These are phyloP conservation scores for Hoplostethus atlanticus DNA, from an alignment of 2,797 vertebrate species.

Conservation along the genomic window DNA sequence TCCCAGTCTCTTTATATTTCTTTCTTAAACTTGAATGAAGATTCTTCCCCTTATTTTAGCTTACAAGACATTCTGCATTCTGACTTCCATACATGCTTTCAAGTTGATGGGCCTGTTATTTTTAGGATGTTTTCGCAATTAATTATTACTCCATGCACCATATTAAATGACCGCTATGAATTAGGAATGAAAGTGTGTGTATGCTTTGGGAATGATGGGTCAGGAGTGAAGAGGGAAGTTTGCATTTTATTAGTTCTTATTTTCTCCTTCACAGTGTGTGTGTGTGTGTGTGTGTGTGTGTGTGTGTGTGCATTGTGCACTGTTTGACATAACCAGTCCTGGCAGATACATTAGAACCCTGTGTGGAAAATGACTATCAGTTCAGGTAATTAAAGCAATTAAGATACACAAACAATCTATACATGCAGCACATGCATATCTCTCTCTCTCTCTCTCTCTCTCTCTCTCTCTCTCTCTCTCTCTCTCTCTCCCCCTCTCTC, in stretches of 20 bases:
- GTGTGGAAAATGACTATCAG: not conserved
- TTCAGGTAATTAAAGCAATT: conserved; percentile 48
- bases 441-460: too few species aligned
- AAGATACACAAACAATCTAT: conserved; percentile 1
- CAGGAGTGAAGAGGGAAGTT: not conserved
- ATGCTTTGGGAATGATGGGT: not conserved
- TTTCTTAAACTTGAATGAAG: not conserved
- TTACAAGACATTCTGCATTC: too few species aligned
- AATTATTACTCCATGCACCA: not conserved
- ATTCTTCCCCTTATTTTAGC: not conserved
- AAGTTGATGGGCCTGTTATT: not conserved
- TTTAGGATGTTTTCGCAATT: not conserved
- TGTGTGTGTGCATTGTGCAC: conserved; percentile 10
- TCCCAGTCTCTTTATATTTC: not conserved
- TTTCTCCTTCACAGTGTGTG: not conserved
- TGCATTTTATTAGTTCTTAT: not conserved
- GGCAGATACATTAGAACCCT: too few species aligned
- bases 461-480: not conserved
- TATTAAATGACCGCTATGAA: too few species aligned
- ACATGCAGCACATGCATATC: too few species aligned
- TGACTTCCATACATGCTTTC: too few species aligned
- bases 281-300: conserved; percentile 18
- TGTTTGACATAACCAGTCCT: too few species aligned
- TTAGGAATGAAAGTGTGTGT: not conserved
- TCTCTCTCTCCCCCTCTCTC: too few species aligned